phyloP scores from a whole-genome alignment of 2,888 invertebrate genomes.

The Catocala nupta region DNA sequence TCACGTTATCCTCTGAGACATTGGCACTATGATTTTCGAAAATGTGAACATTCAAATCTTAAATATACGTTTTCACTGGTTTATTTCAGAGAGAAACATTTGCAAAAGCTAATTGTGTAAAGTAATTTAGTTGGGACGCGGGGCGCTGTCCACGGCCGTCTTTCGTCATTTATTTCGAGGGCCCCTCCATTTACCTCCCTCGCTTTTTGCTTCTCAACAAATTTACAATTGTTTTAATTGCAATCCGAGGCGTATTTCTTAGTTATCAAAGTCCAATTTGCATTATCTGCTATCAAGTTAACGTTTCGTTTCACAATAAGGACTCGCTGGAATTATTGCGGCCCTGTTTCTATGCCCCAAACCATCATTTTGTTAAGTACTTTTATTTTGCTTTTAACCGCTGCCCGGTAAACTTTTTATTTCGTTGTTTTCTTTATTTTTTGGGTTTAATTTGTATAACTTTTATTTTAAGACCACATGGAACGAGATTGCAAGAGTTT shows the following conservation, averaged over 20 bases:
- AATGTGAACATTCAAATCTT: constrained; percentile 34
- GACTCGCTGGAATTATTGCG: constrained; percentile 45
- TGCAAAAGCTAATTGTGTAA: constrained; percentile 72
- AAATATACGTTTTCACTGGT: constrained; percentile 52
- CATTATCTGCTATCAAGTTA: constrained; percentile 57
- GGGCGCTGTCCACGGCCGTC: constrained; percentile 64
- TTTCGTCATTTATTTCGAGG: constrained; percentile 71
- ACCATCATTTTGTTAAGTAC: constrained; percentile 57
- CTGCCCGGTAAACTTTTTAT: constrained; percentile 60
- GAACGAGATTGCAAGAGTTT: constrained; percentile 42
- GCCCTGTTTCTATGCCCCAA: constrained; percentile 46
- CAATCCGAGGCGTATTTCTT: constrained; percentile 67
- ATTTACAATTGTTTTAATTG: constrained; percentile 66
- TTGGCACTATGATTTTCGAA: constrained; percentile 4
- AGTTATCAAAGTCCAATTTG: constrained; percentile 69
- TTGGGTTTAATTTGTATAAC: constrained; percentile 49
- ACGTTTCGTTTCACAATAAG: constrained; percentile 48
- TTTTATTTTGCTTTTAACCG: constrained; percentile 62
- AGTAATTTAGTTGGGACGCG: constrained; percentile 70
- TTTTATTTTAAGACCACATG: constrained; percentile 51
- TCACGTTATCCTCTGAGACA: neutral
- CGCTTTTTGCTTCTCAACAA: constrained; percentile 57
- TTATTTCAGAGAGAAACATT: constrained; percentile 61
- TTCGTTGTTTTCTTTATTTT: constrained; percentile 56
- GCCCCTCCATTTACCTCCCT: constrained; percentile 63